Conservation (phyloP, 1,140 invertebrate genomes). For the Rhynchophorus ferrugineus region DNA sequence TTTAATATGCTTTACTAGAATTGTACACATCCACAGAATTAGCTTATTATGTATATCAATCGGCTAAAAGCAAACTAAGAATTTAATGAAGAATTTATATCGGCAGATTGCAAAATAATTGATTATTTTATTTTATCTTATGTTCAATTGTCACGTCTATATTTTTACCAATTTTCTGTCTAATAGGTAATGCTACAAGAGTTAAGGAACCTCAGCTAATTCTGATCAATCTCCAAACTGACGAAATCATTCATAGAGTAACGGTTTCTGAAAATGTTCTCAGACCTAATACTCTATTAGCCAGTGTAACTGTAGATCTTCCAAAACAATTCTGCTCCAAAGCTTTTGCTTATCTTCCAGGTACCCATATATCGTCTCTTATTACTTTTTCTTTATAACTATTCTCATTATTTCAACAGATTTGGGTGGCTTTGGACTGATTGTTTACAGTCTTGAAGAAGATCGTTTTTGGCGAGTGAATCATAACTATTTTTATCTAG, state of each 20-base stretch:
- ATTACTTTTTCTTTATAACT: background rate
- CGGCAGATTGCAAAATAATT: no score
- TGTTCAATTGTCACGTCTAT: no score
- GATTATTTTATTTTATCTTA: no score
- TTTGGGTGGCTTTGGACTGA: slow-evolving; percentile 54
- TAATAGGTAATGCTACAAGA: slow-evolving; percentile 47
- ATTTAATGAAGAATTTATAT: no score
- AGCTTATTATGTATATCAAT: no score
- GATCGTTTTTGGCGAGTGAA: slow-evolving; percentile 60
- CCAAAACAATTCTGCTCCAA: slow-evolving; percentile 50
- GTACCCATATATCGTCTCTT: slow-evolving; percentile 1
- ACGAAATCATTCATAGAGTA: slow-evolving; percentile 43
- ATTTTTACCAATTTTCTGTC: no score
- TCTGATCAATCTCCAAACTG: slow-evolving; percentile 56
- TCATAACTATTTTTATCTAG: slow-evolving; percentile 67
- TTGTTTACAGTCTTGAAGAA: slow-evolving; percentile 58
- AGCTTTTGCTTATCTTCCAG: slow-evolving; percentile 64
- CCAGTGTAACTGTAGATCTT: slow-evolving; percentile 59
- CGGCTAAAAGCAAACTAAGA: no score
- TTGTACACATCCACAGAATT: no score
- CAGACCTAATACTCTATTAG: slow-evolving; percentile 44
- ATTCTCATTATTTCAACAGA: slow-evolving; percentile 23
- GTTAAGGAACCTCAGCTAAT: slow-evolving; percentile 55
- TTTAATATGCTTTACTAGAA: no score
- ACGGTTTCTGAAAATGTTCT: slow-evolving; percentile 41